Evolutionary conservation across 2,888 invertebrate species (phyloP), one percentile per base, ranked within the genome.

Genomic region (Netelia virgata): DNA sequence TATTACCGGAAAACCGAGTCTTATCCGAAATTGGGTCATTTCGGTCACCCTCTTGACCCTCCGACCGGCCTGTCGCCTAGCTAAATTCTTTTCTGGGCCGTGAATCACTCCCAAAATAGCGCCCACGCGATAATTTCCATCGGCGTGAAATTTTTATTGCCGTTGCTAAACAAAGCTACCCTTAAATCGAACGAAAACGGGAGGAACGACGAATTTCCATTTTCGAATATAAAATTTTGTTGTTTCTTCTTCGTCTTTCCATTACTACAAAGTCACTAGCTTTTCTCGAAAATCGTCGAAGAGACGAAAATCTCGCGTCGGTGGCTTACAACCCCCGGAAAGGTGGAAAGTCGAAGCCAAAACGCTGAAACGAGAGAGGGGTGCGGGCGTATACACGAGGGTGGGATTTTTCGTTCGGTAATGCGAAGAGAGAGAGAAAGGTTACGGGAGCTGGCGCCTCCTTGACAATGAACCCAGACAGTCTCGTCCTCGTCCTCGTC

Each of bases 381-480:
- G 82, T 86, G 59, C 28, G 36, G 36, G 53, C 16, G 18, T 50
- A 73, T 73, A 6, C 36, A 50, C 50, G 72, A 55, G 74, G 59
- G 80, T 66, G 77, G 69, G 53, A 74, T 23, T 18, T 47, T 68
- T 64, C 57, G 74, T 59, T 57, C 18, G 41, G 66, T 50, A 57
- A 70, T 43, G 63, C 16, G 11, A 3, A 47, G n/a, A 43, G 16
- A 47, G 14, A 43, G 23, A 68, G 28, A 80, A 82, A 83, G 83
- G 87, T 85, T 86, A 82, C 79, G 84, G 85, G 83, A 85, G 87
- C 88, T 89, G 90, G 90, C 90, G 90, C 90, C 90, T 88, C 53
- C 84, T 86, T 89, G 87, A 90, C 90, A 89, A 90, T 90, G 68
- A 89, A 87, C 82, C 87, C 86, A 86, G 88, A 88, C 88, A 87